A percentile compares a stretch with the other conserved stretches of the same genome.
Evolutionary conservation across 2,113 vertebrate species (phyloP).

Genomic region (Malurus melanocephalus): DNA sequence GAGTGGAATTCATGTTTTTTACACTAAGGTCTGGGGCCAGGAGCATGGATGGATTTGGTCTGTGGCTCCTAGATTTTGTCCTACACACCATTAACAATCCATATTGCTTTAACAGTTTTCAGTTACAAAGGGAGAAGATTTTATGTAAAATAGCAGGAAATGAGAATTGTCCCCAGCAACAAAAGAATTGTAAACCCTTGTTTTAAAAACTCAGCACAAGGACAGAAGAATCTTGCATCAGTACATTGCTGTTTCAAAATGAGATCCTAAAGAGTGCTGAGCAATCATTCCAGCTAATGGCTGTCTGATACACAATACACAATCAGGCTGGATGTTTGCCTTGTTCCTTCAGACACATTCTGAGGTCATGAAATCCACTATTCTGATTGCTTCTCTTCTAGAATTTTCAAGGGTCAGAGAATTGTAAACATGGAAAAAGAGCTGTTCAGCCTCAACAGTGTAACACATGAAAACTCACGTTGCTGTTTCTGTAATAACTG

Average conservation of each 20-base stretch:
- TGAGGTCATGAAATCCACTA: conserved; percentile 4
- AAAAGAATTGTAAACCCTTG: neutral
- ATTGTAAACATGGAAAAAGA: neutral
- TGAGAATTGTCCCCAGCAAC: neutral
- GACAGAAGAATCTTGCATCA: neutral
- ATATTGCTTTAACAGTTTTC: neutral
- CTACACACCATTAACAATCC: neutral
- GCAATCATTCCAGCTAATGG: conserved; percentile 1
- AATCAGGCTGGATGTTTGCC: conserved; percentile 11
- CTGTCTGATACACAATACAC: neutral
- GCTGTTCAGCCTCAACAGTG: neutral
- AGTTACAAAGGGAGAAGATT: neutral
- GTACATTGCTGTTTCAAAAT: neutral
- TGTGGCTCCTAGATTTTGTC: neutral
- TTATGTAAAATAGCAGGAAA: neutral
- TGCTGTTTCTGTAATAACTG: neutral
- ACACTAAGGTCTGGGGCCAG: neutral
- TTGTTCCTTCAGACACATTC: neutral
- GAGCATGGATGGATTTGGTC: neutral
- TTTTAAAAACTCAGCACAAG: neutral
- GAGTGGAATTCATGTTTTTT: neutral
- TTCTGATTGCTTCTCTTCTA: conserved; percentile 4
- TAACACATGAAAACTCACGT: neutral
- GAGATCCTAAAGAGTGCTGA: conserved; percentile 17
- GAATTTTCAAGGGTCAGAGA: conserved; percentile 11